Percentiles rank a stretch among this genome's conserved stretches.
Conservation (phyloP, 2,888 invertebrate genomes). For the Hypselothyrea guttata region DNA sequence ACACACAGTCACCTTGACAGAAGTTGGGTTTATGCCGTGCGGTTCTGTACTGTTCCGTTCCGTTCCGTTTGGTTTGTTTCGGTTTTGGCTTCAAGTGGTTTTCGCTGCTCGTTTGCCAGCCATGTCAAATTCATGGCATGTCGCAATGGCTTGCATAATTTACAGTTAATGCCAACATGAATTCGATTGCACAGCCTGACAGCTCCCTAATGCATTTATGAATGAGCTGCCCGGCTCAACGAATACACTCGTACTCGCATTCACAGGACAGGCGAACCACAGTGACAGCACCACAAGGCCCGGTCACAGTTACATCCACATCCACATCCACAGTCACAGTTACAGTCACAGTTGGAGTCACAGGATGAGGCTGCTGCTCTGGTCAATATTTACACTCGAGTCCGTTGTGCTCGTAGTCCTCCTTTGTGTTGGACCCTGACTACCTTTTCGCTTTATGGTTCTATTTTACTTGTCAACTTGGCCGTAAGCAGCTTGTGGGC, state of each 20-base stretch:
- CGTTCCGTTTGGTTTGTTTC: conserved; percentile 17
- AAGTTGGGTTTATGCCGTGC: conserved; percentile 27
- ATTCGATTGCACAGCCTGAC: conserved; percentile 63
- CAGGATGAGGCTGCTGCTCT: conserved; percentile 14
- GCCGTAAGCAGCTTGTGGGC: conserved; percentile 32
- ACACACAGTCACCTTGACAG: conserved; percentile 61
- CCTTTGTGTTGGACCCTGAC: conserved; percentile 42
- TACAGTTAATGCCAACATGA: conserved; percentile 69
- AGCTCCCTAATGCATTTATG: conserved; percentile 69
- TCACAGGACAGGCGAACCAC: background rate
- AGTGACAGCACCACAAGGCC: background rate
- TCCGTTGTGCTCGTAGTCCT: conserved; percentile 6
- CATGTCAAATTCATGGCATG: conserved; percentile 63
- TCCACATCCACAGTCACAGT: too few relatives aligned
- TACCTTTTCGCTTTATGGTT: conserved; percentile 38
- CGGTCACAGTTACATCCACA: background rate
- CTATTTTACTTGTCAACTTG: conserved; percentile 41
- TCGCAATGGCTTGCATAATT: conserved; percentile 60
- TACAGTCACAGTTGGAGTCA: background rate
- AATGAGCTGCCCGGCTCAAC: conserved; percentile 60
- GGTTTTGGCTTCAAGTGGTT: conserved; percentile 61
- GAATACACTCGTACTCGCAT: too few relatives aligned
- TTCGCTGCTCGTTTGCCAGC: conserved; percentile 20
- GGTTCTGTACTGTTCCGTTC: too few relatives aligned
- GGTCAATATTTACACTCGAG: conserved; percentile 53